Percentiles rank a stretch among this genome's conserved stretches.
These are phyloP conservation scores for Eubucco bourcierii DNA, from an alignment of 2,113 vertebrate genomes.

Conservation along the genomic window DNA sequence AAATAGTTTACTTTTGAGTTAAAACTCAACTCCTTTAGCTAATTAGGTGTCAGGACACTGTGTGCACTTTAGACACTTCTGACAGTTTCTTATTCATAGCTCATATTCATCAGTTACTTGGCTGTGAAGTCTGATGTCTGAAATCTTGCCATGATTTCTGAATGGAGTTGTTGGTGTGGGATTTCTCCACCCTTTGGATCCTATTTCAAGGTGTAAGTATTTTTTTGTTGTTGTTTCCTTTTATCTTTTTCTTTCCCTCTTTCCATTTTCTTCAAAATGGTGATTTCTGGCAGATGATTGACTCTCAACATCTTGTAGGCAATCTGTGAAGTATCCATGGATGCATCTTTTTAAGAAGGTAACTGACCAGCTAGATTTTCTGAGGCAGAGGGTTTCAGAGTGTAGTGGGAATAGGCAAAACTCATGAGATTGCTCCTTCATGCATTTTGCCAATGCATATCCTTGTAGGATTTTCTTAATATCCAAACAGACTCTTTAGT, in stretches of 20 bases:
- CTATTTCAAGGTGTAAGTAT: background rate
- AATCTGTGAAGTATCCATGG: background rate
- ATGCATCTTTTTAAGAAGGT: background rate
- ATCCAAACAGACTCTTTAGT: background rate
- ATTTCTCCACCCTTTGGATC: background rate
- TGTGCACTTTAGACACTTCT: background rate
- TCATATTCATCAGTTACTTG: background rate
- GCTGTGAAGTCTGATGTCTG: background rate
- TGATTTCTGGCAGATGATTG: background rate
- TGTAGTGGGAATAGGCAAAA: background rate
- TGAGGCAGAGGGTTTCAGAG: background rate
- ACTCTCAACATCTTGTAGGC: background rate
- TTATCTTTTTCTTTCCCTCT: background rate
- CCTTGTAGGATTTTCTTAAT: background rate
- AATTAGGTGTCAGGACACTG: background rate
- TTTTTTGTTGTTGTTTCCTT: background rate
- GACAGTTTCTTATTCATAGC: background rate
- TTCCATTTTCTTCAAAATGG: background rate
- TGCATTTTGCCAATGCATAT: background rate
- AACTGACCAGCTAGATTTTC: background rate
- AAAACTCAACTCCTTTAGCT: background rate
- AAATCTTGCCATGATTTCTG: conserved; percentile 15
- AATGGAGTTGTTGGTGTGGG: background rate
- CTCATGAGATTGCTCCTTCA: background rate
- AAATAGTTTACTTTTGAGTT: background rate